These are phyloP conservation scores for crab-eating macaque (Macaca fascicularis) DNA, from an alignment of 2,113 vertebrate genomes.

Conservation along the genomic window T2T-MFA8v1.1 NC_088376.1:201146501-201147000, in stretches of 20 bases:
- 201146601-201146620: slow-evolving; percentile 76
- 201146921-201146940: background rate
- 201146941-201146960: background rate
- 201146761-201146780: background rate
- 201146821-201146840: background rate
- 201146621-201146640: background rate
- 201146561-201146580: slow-evolving; percentile 98
- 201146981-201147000: background rate
- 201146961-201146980: background rate
- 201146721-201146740: background rate
- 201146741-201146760: background rate
- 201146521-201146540: slow-evolving; percentile 99
- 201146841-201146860: background rate
- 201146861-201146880: background rate
- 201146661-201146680: background rate
- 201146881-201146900: background rate
- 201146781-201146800: background rate
- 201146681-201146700: background rate
- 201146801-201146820: background rate
- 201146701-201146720: background rate
- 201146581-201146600: slow-evolving; percentile 92
- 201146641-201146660: background rate
- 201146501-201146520: slow-evolving; percentile 98
- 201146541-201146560: slow-evolving; percentile 99
- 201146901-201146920: background rate